phyloP scores from a whole-genome alignment of 2,888 invertebrate species.

The Melikaiella ostensackeni region DNA sequence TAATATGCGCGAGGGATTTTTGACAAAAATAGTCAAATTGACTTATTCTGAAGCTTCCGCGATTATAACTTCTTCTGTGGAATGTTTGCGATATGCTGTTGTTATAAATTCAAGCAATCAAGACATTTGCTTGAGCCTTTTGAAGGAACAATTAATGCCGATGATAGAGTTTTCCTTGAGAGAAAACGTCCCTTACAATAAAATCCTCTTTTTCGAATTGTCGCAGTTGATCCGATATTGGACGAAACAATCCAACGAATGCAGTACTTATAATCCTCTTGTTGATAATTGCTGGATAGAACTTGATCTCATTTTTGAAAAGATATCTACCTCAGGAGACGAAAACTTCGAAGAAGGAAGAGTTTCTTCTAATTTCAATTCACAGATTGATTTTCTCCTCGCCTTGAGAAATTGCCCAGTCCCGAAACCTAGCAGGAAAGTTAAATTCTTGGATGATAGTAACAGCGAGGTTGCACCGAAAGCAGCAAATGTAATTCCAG shows the following conservation, averaged over 20 bases:
- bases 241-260: constrained; percentile 76
- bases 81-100: constrained; percentile 85
- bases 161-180: constrained; percentile 78
- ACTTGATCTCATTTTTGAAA: constrained; percentile 69
- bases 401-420: constrained; percentile 76
- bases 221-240: constrained; percentile 80
- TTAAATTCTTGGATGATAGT: constrained; percentile 78
- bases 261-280: constrained; percentile 70
- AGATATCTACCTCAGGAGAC: constrained; percentile 54
- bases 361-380: constrained; percentile 40
- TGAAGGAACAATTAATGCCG: constrained; percentile 76
- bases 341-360: constrained; percentile 49
- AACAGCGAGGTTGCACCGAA: constrained; percentile 53
- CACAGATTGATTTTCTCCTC: constrained; percentile 78
- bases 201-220: constrained; percentile 78
- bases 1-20: constrained; percentile 83
- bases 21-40: constrained; percentile 80
- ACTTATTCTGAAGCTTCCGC: constrained; percentile 85
- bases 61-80: constrained; percentile 84
- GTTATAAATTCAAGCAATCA: constrained; percentile 78
- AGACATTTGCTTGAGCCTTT: constrained; percentile 75
- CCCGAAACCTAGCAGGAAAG: constrained; percentile 78
- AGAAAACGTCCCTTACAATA: constrained; percentile 74
- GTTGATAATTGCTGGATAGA: constrained; percentile 76
- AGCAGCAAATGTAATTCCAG: constrained; percentile 43